Base-by-base conservation (phyloP, 2,888 invertebrate species). In the Amaurobius ferox region DNA sequence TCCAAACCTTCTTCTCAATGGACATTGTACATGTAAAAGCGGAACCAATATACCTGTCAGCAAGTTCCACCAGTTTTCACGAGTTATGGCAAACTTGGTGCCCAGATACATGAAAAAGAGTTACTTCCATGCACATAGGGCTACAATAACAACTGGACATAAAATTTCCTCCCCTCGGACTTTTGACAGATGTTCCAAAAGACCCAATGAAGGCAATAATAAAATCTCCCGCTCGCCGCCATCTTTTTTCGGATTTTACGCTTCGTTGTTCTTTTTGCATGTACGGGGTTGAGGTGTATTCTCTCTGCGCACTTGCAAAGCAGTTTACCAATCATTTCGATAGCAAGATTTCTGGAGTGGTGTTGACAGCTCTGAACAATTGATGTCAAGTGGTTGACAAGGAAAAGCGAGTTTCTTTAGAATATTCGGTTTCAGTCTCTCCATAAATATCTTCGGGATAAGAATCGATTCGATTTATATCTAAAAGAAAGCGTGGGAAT, bases 261-360 rank as follows among this genome's bases (percentile, higher is more conserved):
- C 72, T 71, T 29, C 28, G 77, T 72, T 85, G 83, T 77, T 67
- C 83, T 85, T 78, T 77, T 77, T 30, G 23, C 39, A 35, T 28
- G 68, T 66, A 13, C 23, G 28, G 19, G n/a, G 32, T 40, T 40
- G 40, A 32, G 68, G 39, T 28, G 68, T 39, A 40, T 68, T 68
- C 40, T 26, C 68, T 28, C 40, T 68, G 40, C 68, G 26, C 6
- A 26, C 16, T 40, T 67, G 19, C 70, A 13, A 55, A 64, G 66
- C 40, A 71, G 70, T 83, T 76, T 76, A 76, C 76, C 76, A 85
- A 85, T 85, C 83, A 85, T 85, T 85, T 72, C 83, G 83, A 85
- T 85, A 85, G 71, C 48, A 19, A 23, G 66, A n/a, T 39, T 72
- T 48, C 62, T 77, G 39, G 61, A 67, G 64, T 64, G 71, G 16